Conservation (phyloP, 2,113 vertebrate species). For the Motacilla tschutschensis region DNA sequence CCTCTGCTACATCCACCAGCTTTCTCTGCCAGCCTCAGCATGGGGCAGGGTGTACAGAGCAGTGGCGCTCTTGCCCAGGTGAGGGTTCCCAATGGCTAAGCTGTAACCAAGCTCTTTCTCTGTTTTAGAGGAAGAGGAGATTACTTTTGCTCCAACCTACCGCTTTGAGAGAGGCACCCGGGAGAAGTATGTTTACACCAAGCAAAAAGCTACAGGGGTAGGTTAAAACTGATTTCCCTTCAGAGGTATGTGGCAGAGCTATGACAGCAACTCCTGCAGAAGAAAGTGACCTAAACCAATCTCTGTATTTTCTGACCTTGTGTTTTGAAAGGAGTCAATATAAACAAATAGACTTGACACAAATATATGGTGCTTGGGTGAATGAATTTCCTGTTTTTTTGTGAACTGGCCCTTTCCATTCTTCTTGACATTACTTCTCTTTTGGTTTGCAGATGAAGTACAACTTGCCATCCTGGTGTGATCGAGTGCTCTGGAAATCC, state of each 20-base stretch:
- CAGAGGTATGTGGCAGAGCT: background rate
- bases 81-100: background rate
- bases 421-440: constrained; percentile 24
- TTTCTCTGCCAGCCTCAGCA: background rate
- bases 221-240: constrained; percentile 16
- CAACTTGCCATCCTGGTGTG: constrained; percentile 97
- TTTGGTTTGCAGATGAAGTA: constrained; percentile 88
- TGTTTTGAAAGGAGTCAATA: background rate
- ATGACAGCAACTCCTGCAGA: background rate
- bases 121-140: constrained; percentile 91
- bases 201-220: constrained; percentile 96
- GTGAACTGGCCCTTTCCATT: background rate
- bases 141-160: constrained; percentile 94
- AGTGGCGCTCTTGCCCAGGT: background rate
- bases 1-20: background rate
- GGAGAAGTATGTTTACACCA: constrained; percentile 93
- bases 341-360: background rate
- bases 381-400: background rate
- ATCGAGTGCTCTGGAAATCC: constrained; percentile 94
- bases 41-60: background rate
- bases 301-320: background rate
- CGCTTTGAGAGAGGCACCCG: constrained; percentile 90
- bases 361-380: background rate
- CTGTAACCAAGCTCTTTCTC: background rate
- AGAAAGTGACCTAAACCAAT: background rate